Conservation (phyloP, 2,113 vertebrate genomes). For the Sander vitreus region DNA sequence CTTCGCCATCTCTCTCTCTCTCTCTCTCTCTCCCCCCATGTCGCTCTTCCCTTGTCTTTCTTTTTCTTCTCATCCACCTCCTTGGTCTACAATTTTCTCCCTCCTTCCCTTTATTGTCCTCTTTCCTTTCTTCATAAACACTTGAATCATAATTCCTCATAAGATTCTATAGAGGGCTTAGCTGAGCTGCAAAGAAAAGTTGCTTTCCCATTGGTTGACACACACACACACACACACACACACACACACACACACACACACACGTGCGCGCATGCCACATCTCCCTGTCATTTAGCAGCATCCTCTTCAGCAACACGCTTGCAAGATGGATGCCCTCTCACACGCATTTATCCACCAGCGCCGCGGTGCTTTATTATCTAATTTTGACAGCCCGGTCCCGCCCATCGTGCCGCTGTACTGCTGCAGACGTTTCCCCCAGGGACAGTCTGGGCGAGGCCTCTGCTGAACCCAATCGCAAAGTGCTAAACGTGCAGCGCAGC, state of each 20-base stretch:
- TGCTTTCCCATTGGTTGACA: conserved; percentile 41
- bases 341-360: conserved; percentile 81
- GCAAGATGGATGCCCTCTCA: conserved; percentile 86
- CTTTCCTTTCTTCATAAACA: conserved; percentile 37
- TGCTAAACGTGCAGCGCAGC: conserved; percentile 79
- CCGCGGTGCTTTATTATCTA: conserved; percentile 86
- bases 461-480: conserved; percentile 85
- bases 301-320: conserved; percentile 80
- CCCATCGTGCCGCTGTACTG: conserved; percentile 77
- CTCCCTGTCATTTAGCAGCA: conserved; percentile 82
- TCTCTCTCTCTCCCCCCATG: neutral
- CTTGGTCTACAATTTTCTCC: neutral
- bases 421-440: conserved; percentile 81
- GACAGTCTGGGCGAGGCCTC: conserved; percentile 82
- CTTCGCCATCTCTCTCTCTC: conserved; percentile 37
- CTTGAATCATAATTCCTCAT: conserved; percentile 63
- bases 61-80: conserved; percentile 26
- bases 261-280: conserved; percentile 29
- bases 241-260: conserved; percentile 28
- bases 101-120: neutral
- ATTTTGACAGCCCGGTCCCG: conserved; percentile 84
- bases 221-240: neutral
- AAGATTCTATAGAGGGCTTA: conserved; percentile 48
- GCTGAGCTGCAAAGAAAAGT: conserved; percentile 65
- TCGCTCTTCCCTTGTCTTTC: conserved; percentile 10